Base-by-base conservation (phyloP, 2,888 invertebrate genomes). In the Protodeltote pygarga region DNA sequence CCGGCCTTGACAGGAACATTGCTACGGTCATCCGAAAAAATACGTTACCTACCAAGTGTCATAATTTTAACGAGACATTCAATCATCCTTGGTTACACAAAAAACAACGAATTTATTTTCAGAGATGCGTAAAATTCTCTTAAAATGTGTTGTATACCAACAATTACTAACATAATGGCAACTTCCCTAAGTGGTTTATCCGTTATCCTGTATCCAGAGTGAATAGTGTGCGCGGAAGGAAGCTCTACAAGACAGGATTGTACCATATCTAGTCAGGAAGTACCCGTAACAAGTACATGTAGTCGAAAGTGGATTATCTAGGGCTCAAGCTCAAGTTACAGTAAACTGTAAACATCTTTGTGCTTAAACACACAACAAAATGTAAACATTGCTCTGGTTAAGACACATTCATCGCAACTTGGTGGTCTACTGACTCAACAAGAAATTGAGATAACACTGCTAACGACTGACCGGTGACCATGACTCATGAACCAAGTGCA, bases 191-290 rank as follows among this genome's bases (percentile, higher is more conserved):
- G 86, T 85, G 82, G 80, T 79, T 84, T 81, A 87, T 83, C 83
- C 83, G 79, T 77, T 84, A 80, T 81, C 76, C 79, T 73, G 72
- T 65, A 66, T 58, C 61, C 60, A 71, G 70, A 65, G 65, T 71
- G 65, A 74, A 74, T 71, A 73, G 71, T 57, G 58, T 73, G 75
- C 73, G 65, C 81, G 89, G 86, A 89, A 88, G 90, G 89, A 90
- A 90, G 89, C 87, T 81, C 81, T 86, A 87, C 79, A 85, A 79
- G 68, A 65, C 65, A 73, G 77, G 76, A 79, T 79, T 80, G 75
- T 76, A 69, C 73, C 75, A 62, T 91, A 89, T 89, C 89, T 87
- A 86, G 73, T 62, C 83, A 85, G 90, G 87, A 90, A 88, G 81
- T 80, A 76, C 70, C 72, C 65, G 83, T 79, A 77, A 75, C 75